Evolutionary conservation across 2,888 invertebrate genomes (phyloP).

Genomic region (Steinernema scapterisci): DNA sequence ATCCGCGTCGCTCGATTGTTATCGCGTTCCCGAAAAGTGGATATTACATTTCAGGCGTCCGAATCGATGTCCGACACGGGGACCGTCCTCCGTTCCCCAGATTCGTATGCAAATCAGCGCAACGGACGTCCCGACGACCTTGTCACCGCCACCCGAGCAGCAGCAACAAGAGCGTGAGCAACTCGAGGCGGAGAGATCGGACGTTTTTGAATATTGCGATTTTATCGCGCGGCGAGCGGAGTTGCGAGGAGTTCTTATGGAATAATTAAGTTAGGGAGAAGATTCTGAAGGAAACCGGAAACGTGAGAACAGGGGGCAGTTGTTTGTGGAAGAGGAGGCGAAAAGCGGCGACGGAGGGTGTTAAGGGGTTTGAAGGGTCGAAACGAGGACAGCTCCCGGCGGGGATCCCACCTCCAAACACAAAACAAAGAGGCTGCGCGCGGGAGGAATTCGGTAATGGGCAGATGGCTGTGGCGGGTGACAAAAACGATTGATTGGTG

Average conservation of each 20-base stretch:
- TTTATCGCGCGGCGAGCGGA: background rate
- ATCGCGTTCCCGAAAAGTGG: background rate
- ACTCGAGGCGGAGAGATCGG: background rate
- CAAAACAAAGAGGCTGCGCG: slow-evolving; percentile 16
- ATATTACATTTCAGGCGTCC: slow-evolving; percentile 1
- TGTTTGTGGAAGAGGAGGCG: background rate
- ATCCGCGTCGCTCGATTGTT: background rate
- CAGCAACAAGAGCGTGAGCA: no score
- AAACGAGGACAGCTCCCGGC: slow-evolving; percentile 22
- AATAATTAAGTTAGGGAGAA: background rate
- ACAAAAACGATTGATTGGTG: slow-evolving; percentile 13
- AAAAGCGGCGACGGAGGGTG: no score
- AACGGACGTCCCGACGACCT: background rate
- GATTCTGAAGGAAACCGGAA: slow-evolving; percentile 10
- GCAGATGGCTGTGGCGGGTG: slow-evolving; percentile 12
- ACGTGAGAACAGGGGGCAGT: background rate
- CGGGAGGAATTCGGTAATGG: slow-evolving; percentile 26
- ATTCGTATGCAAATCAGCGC: slow-evolving; percentile 10
- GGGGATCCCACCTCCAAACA: slow-evolving; percentile 4
- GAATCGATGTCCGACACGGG: background rate
- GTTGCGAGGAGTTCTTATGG: slow-evolving; percentile 13
- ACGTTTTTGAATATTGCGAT: background rate
- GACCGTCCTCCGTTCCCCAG: background rate
- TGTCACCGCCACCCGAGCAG: background rate
- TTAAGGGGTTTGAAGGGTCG: background rate